Evolutionary conservation across 2,113 vertebrate genomes (phyloP).

Genomic region (Thymallus thymallus): DNA sequence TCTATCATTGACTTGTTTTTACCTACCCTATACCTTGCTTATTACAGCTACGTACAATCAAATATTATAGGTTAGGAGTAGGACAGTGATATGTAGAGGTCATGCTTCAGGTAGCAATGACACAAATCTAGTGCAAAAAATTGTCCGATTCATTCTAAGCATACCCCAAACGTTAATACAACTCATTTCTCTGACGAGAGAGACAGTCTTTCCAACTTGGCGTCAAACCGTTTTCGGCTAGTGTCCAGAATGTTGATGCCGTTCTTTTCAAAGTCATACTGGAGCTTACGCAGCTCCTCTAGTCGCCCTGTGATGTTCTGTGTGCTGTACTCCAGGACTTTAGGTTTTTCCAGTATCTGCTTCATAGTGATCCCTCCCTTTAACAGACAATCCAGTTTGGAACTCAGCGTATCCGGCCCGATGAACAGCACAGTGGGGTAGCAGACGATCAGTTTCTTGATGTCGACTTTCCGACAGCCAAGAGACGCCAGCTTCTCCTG

Average conservation of each 20-base stretch:
- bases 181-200: conserved; percentile 15
- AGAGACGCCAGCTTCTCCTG: conserved; percentile 63
- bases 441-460: conserved; percentile 62
- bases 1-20: no score
- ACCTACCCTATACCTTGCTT: no score
- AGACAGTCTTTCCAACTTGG: conserved; percentile 68
- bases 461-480: conserved; percentile 57
- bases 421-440: conserved; percentile 68
- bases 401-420: conserved; percentile 62
- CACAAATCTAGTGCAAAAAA: no score
- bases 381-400: conserved; percentile 75
- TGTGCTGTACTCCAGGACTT: conserved; percentile 71
- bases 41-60: no score
- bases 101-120: no score
- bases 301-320: conserved; percentile 68
- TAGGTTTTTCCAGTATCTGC: conserved; percentile 68
- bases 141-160: no score
- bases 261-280: conserved; percentile 73
- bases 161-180: no score
- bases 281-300: conserved; percentile 56
- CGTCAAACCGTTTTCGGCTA: conserved; percentile 71
- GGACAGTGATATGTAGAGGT: no score
- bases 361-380: conserved; percentile 65
- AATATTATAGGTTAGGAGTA: no score
- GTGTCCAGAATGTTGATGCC: conserved; percentile 69